Evolutionary conservation across 2,113 vertebrate species (phyloP), one percentile per base, ranked within the genome.

Genomic region (Orthonyx spaldingii): DNA sequence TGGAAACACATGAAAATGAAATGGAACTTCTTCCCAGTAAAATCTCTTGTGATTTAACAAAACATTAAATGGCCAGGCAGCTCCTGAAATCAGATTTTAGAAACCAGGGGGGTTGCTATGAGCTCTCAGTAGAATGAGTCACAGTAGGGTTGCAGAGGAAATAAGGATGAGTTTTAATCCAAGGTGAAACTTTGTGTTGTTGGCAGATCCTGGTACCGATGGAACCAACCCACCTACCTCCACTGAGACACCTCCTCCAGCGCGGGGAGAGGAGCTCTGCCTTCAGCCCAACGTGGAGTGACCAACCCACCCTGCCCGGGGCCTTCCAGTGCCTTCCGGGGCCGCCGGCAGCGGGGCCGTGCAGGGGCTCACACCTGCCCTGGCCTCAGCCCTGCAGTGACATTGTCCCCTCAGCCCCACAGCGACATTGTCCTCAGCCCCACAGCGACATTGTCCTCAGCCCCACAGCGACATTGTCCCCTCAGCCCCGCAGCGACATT

Each of bases 151-250:
- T 5, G 32, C 5, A 7, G 7, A 16, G 72, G 44, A 20, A 33
- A 33, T 7, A 1, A 0, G 57, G 28, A 0, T 1, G 21, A 1
- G 3, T 21, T 26, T 27, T 2, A 3, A 57, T 13, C 28, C 4
- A 2, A 16, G 59, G 10, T 42, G 53, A 49, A 23, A 18, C 52
- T 4, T 3, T 16, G 10, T 16, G 2, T 6, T 42, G 0, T 19
- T 18, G 1, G 0, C 79, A 84, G 81, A n/a, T 84, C 81, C 33
- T 84, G 81, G 81, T 84, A 84, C 68, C 81, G 81, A 84, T 84
- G 81, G 81, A 84, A 84, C 81, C 81, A 84, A 0, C 69, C 81
- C 81, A 84, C 81, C 81, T 84, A 84, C 81, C 81, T 84, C 81
- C 81, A 84, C 81, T 84, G 81, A 84, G 81, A 8, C 57, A 7